Base-by-base conservation (phyloP, 2,888 invertebrate species). In the Meloe dianella region DNA sequence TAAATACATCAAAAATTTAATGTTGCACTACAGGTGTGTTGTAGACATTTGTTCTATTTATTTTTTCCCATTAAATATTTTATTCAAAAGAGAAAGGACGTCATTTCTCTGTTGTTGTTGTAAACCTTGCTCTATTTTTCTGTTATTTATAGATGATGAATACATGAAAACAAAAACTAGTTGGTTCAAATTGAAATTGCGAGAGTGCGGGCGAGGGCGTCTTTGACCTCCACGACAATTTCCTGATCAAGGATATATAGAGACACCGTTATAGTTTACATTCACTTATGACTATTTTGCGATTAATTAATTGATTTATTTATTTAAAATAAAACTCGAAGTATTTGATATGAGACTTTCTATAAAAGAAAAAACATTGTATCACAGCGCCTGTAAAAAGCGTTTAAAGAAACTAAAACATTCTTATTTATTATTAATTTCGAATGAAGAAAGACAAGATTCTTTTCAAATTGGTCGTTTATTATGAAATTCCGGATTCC, bases 171-270 rank as follows among this genome's bases (percentile, higher is more conserved):
- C 47, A 20, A 38, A 12, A 38, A 12, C 12, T 38, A 1, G 41
- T 41, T 41, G n/a, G 12, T 38, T 38, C n/a, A n/a, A 10, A 20
- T 12, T 24, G 54, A 4, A 6, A 54, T 24, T 24, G 54, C 54
- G 54, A 54, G 54, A n/a, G n/a, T n/a, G n/a, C n/a, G n/a, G 54
- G 54, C 54, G 54, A 54, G 54, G 22, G 24, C 54, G 54, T 54
- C 54, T 54, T 54, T 54, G 54, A 54, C 54, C 54, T 54, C 54
- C 9, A 54, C 10, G 5, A 54, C 24, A 24, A 54, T 54, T 54
- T 54, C 54, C 54, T 54, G 54, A 54, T 54, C 54, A 54, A 54
- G 54, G 54, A 54, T 54, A 24, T 5, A n/a, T n/a, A n/a, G n/a
- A 22, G 10, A 6, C 10, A 24, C 54, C 54, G 54, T 54, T 54